Evolutionary conservation across 2,888 invertebrate species (phyloP).

Genomic region (Maniola hyperantus): DNA sequence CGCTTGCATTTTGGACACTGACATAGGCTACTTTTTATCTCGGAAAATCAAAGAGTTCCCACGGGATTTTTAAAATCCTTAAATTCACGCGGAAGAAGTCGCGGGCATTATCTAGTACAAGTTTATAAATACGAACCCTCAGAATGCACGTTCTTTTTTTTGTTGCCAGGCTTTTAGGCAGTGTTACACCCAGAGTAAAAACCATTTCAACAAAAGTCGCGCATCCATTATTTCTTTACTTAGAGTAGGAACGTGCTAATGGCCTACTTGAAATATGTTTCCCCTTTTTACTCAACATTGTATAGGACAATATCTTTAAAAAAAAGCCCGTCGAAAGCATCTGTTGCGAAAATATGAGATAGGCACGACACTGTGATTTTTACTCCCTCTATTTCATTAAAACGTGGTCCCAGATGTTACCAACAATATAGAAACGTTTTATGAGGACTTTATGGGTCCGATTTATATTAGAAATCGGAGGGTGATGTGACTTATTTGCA

Average conservation of each 20-base stretch:
- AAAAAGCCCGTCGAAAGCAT: slow-evolving; percentile 41
- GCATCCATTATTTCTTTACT: slow-evolving; percentile 31
- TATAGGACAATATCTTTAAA: slow-evolving; percentile 35
- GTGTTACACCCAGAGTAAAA: slow-evolving; percentile 22
- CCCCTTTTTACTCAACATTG: slow-evolving; percentile 33
- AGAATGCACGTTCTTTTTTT: slow-evolving; percentile 17
- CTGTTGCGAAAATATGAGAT: slow-evolving; percentile 41
- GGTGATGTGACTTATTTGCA: not conserved
- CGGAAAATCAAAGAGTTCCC: no score
- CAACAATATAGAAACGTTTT: slow-evolving; percentile 21
- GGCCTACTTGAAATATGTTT: slow-evolving; percentile 44
- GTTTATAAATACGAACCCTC: not conserved
- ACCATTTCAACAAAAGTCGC: slow-evolving; percentile 27
- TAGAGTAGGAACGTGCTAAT: slow-evolving; percentile 42
- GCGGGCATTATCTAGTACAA: not conserved
- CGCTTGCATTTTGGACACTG: no score
- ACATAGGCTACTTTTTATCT: no score
- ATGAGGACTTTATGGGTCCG: slow-evolving; percentile 1
- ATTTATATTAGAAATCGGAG: slow-evolving; percentile 11
- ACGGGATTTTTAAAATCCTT: no score
- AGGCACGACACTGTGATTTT: slow-evolving; percentile 35
- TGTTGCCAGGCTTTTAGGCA: slow-evolving; percentile 18
- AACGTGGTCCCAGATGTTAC: slow-evolving; percentile 30
- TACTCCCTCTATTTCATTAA: slow-evolving; percentile 32
- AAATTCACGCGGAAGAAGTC: no score